Base-by-base conservation (phyloP, 2,113 vertebrate species). In the Aptenodytes forsteri region DNA sequence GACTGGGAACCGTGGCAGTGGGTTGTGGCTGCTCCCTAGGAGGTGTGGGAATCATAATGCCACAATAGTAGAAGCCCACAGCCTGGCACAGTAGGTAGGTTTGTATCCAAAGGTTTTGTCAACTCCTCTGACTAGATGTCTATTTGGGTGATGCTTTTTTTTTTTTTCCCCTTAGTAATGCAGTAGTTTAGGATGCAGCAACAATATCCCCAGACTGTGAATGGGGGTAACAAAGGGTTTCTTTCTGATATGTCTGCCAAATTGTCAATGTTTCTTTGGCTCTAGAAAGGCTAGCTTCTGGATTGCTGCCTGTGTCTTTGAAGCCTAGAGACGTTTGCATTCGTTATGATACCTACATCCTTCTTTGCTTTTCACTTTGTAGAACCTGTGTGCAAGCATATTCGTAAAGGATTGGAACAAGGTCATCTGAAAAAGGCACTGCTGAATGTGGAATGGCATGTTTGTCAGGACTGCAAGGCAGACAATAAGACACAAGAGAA, bases 381-480 rank as follows among this genome's bases (percentile, higher is more conserved):
- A 99, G 99, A 97, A 93, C 97, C 98, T 44, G 69, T 88, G 27
- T 99, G 99, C 95, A 98, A 96, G 54, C 99, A 99, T 70, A 97
- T 99, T 77, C 99, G 98, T 83, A 99, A 99, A 97, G 99, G 98
- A 90, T 52, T 99, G 89, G 99, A 99, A 27, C 98, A 99, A 94
- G 96, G 98, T 76, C 97, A 98, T 36, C 89, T 99, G 84, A 99
- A 99, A 98, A 99, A 98, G 98, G 96, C 98, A 3, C 81, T 98
- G 55, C 96, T 97, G 62, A 98, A 98, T 13, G 97, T 98, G 73
- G 98, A 99, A 14, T 99, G 98, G 99, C 97, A 92, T 9, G 86
- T 97, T 78, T 99, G 99, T 88, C 99, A 99, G 97, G 99, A 99
- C 76, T 99, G 99, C 95, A 98, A 98, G 77, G 97, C 78, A 21